Conservation (phyloP, 2,888 invertebrate genomes). For the Catocala fraxini region DNA sequence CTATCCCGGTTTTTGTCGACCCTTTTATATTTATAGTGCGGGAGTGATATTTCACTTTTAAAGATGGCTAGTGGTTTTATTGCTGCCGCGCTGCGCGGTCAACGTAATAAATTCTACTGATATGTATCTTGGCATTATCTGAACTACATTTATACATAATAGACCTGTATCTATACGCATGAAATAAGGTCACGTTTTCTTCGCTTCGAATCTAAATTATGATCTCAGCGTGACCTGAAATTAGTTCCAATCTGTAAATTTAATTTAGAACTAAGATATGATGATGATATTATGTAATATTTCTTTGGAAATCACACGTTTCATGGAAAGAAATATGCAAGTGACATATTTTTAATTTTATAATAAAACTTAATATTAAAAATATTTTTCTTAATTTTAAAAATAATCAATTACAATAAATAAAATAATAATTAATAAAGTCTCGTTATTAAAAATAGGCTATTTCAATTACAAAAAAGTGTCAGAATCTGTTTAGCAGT, state of each 20-base stretch:
- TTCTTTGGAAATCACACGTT: too few species aligned
- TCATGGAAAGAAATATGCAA: too few species aligned
- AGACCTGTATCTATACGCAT: neutral
- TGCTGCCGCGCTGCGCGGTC: neutral
- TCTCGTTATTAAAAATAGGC: too few species aligned
- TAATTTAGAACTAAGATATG: neutral
- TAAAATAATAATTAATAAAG: too few species aligned
- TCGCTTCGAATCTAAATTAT: neutral
- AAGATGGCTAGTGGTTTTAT: conserved; percentile 8
- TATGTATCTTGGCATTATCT: conserved; percentile 1
- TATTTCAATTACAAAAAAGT: too few species aligned
- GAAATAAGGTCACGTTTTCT: conserved; percentile 4
- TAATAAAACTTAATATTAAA: too few species aligned
- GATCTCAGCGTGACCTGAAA: neutral
- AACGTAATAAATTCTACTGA: conserved; percentile 4
- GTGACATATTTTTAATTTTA: too few species aligned
- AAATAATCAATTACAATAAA: too few species aligned
- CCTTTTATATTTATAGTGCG: conserved; percentile 15
- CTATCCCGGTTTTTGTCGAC: conserved; percentile 18
- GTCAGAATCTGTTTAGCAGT: too few species aligned
- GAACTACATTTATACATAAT: neutral
- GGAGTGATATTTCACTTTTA: conserved; percentile 6
- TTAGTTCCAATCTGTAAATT: neutral
- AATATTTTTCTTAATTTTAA: too few species aligned
- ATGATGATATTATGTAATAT: too few species aligned